phyloP scores from a whole-genome alignment of 2,113 vertebrate genomes.

The Vulpes ferrilata region DNA sequence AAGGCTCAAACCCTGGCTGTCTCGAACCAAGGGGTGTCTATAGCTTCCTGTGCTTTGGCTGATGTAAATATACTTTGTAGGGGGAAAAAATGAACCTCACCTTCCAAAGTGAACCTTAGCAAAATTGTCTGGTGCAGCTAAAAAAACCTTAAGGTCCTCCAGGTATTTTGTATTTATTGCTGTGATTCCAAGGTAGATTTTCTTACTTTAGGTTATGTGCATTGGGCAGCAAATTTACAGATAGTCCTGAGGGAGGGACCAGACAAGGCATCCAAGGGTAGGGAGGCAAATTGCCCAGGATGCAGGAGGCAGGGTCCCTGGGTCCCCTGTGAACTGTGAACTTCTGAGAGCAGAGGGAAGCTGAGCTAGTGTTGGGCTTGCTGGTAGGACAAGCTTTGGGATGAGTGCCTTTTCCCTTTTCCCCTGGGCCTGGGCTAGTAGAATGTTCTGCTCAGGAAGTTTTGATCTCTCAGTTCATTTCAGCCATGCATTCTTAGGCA shows the following conservation, averaged over 20 bases:
- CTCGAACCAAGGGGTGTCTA: not conserved
- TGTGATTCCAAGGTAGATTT: not conserved
- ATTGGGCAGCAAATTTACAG: not conserved
- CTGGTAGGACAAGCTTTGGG: not conserved
- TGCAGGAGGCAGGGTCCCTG: not conserved
- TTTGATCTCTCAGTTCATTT: not conserved
- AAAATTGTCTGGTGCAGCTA: not conserved
- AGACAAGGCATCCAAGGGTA: not conserved
- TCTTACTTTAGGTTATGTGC: not conserved
- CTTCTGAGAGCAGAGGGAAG: not conserved
- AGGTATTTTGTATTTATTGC: not conserved
- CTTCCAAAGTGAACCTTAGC: not conserved
- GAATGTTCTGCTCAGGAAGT: not conserved
- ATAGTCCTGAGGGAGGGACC: not conserved
- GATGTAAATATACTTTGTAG: not conserved
- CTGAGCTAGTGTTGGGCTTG: not conserved
- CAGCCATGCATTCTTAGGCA: not conserved
- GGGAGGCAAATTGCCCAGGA: fast-evolving
- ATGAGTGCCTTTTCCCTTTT: not conserved
- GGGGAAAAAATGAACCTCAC: not conserved
- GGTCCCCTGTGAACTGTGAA: not conserved
- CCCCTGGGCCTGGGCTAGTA: not conserved
- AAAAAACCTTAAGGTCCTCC: not conserved
- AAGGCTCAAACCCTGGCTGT: not conserved
- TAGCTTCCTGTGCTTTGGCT: not conserved